Percentiles rank a stretch among this genome's conserved stretches.
These are phyloP conservation scores for Distichodus sexfasciatus DNA, from an alignment of 2,797 vertebrate genomes.

Conservation along the genomic window DNA sequence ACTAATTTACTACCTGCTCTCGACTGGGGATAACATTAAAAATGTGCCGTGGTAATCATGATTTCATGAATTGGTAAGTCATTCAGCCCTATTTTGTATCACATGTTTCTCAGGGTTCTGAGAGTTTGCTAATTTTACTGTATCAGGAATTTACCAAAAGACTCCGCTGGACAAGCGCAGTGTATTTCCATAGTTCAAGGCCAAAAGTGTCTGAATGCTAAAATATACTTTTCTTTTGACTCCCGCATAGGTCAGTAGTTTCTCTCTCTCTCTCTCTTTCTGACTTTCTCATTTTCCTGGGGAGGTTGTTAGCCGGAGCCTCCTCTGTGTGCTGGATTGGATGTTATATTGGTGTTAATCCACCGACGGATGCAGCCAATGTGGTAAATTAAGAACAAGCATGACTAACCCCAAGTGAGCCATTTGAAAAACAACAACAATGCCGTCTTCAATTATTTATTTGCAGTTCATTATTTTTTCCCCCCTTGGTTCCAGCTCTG, in stretches of 20 bases:
- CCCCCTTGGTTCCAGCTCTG: conserved; percentile 35
- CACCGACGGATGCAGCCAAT: conserved; percentile 33
- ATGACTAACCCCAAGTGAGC: conserved; percentile 62
- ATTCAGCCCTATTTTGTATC: no score
- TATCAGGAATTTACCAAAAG: conserved; percentile 46
- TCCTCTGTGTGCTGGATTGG: conserved; percentile 3
- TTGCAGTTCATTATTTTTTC: conserved; percentile 46
- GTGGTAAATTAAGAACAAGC: conserved; percentile 54
- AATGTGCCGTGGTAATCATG: no score
- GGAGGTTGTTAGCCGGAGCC: conserved; percentile 7
- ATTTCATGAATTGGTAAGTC: no score
- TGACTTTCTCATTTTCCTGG: conserved; percentile 13
- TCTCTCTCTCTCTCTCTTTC: conserved; percentile 24
- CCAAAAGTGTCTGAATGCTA: conserved; percentile 5
- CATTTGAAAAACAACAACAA: conserved; percentile 64
- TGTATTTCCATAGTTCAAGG: not conserved
- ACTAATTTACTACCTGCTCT: no score
- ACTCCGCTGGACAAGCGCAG: conserved; percentile 38
- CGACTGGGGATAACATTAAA: no score
- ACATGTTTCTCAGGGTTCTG: conserved; percentile 46
- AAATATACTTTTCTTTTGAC: not conserved
- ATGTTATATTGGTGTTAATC: conserved; percentile 42
- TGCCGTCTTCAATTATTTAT: conserved; percentile 57
- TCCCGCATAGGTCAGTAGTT: not conserved
- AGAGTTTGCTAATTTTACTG: conserved; percentile 44